Evolutionary conservation across 2,888 invertebrate species (phyloP).

Genomic region (Trachelus tabidus): DNA sequence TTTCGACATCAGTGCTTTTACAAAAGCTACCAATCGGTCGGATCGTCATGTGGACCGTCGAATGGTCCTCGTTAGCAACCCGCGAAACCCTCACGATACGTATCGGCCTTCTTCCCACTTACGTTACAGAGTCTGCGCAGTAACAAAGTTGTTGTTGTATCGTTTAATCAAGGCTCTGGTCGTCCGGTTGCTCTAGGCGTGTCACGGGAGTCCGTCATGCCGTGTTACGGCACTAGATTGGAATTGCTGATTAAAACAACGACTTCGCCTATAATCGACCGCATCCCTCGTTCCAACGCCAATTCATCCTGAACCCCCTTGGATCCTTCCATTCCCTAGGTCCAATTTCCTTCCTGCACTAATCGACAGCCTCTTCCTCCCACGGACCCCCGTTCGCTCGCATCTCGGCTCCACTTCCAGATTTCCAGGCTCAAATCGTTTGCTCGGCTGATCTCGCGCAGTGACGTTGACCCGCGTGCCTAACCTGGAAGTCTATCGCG

Average conservation of each 20-base stretch:
- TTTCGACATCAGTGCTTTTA: not conserved
- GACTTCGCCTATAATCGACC: slow-evolving; percentile 16
- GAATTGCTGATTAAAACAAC: slow-evolving; percentile 40
- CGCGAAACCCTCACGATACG: not conserved
- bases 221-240: slow-evolving; percentile 16
- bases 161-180: slow-evolving; percentile 39
- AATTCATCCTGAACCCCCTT: slow-evolving; percentile 1
- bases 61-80: not conserved
- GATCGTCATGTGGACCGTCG: not conserved
- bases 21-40: not conserved
- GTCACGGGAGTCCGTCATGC: not conserved
- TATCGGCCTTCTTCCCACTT: not conserved
- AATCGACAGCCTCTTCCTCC: not conserved
- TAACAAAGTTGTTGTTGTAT: slow-evolving; percentile 45
- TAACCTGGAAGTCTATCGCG: not conserved
- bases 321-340: not conserved
- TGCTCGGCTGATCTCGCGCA: not conserved
- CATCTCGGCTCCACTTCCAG: not conserved
- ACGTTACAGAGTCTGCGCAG: not conserved
- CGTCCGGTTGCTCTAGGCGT: slow-evolving; percentile 21
- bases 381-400: no score
- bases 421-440: not conserved
- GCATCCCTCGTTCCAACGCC: not conserved
- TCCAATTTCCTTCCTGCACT: not conserved
- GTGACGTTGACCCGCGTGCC: not conserved